These are phyloP conservation scores for Benthochromis sp. DNA, from an alignment of 2,113 vertebrate species.

Conservation along the genomic window DNA sequence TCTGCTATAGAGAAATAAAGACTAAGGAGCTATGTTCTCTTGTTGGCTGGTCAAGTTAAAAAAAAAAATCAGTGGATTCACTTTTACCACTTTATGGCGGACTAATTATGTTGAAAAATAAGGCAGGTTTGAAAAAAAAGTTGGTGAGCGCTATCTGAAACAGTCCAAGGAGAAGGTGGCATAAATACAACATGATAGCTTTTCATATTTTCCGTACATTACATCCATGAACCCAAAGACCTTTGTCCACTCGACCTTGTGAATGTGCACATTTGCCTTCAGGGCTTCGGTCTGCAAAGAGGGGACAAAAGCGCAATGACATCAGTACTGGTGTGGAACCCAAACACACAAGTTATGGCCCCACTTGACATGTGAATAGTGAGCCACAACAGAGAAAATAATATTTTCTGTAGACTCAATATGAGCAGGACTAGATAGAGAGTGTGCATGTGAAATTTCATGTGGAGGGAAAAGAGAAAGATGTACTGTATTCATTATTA, in stretches of 20 bases:
- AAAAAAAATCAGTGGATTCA: background rate
- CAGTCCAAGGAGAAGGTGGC: background rate
- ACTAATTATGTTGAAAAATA: background rate
- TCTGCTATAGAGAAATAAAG: constrained; percentile 10
- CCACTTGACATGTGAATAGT: constrained; percentile 56
- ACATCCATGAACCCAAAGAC: constrained; percentile 34
- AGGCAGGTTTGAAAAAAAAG: background rate
- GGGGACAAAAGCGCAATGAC: constrained; percentile 50
- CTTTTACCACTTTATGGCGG: background rate
- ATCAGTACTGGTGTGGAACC: constrained; percentile 23
- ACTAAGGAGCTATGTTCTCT: background rate
- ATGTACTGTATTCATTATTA: constrained; percentile 63
- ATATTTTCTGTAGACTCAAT: background rate
- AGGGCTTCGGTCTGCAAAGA: constrained; percentile 15
- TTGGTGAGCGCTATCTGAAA: background rate
- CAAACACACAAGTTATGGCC: constrained; percentile 41
- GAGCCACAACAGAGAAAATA: constrained; percentile 6
- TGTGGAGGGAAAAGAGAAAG: constrained; percentile 58
- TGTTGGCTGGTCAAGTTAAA: background rate
- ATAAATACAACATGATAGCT: background rate
- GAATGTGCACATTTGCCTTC: constrained; percentile 56
- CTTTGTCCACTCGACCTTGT: constrained; percentile 43
- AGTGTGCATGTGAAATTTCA: background rate
- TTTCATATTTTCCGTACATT: background rate
- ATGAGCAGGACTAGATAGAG: background rate